Base-by-base conservation (phyloP, 2,888 invertebrate species). In the Stratiomys singularior region DNA sequence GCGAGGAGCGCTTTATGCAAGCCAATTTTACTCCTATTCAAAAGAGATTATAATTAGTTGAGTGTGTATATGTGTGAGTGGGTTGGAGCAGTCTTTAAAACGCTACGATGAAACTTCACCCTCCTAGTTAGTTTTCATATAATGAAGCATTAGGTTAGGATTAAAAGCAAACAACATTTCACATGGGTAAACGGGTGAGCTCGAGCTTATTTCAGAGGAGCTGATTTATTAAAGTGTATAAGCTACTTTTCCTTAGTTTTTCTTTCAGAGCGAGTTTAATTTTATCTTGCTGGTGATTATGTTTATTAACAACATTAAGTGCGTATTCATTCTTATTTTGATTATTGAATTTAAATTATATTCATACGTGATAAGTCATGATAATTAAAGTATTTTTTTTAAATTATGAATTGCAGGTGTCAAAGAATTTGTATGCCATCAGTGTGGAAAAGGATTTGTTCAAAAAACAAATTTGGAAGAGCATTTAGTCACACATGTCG, bases 401-500 rank as follows among this genome's bases (percentile, higher is more conserved):
- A 44, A 7, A 9, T 52, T 52, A 9, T 37, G 9, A 37, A 37
- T 37, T 37, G 9, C 37, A 83, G 84, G 82, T 76, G 37, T 79
- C 1, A 82, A 82, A 56, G 82, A 82, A 21, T 89, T 87, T 82
- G 83, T 83, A 0, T 91, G 91, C 81, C 82, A 84, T 18, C 81
- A 84, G 1, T 91, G 91, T 81, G 87, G 87, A 0, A 88, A 88
- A 77, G 85, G 83, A 1, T 91, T 90, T 83, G 82, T 82, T 13
- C 86, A 88, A 11, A 88, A 87, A 74, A 84, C 85, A 44, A 89
- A 90, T 81, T 83, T 90, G 80, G 85, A 88, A 63, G 85, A 89
- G 0, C 91, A 91, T 82, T 83, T 85, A 77, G 85, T 87, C 30
- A 88, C 89, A 78, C 91, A 91, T 82, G 80, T 84, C 0, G 83